Evolutionary conservation across 2,888 invertebrate species (phyloP).

Genomic region (Drosophila nigritarsus): DNA sequence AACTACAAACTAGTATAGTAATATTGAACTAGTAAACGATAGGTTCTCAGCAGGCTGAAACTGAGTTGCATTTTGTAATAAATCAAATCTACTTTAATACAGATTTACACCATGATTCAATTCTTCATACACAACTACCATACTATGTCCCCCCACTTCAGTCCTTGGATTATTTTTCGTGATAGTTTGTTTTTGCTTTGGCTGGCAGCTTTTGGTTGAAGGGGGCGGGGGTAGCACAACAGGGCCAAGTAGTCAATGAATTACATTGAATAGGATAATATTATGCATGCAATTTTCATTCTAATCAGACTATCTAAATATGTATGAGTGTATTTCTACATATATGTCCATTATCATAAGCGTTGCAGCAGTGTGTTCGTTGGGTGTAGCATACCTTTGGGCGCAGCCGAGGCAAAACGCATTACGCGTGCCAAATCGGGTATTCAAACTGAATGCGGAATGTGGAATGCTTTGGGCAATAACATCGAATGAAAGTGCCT

Average conservation of each 20-base stretch:
- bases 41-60: too few relatives aligned
- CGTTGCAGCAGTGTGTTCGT: slow-evolving; percentile 36
- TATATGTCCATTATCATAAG: neutral
- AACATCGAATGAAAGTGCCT: slow-evolving; percentile 45
- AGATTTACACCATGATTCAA: neutral
- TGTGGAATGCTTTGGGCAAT: slow-evolving; percentile 38
- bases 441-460: slow-evolving; percentile 50
- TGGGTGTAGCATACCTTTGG: slow-evolving; percentile 27
- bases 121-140: neutral
- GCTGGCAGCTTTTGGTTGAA: neutral
- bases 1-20: too few relatives aligned
- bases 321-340: neutral
- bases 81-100: neutral
- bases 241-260: neutral
- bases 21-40: too few relatives aligned
- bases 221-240: neutral
- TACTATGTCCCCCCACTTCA: neutral
- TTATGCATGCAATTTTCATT: neutral
- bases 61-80: neutral
- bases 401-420: slow-evolving; percentile 26
- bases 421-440: slow-evolving; percentile 20
- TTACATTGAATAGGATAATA: neutral
- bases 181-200: neutral
- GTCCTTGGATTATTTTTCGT: neutral
- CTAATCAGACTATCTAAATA: neutral